A percentile compares a stretch with the other conserved stretches of the same genome.
Evolutionary conservation across 2,888 invertebrate species (phyloP).

Genomic region (Branchipolynoe longqiensis): DNA sequence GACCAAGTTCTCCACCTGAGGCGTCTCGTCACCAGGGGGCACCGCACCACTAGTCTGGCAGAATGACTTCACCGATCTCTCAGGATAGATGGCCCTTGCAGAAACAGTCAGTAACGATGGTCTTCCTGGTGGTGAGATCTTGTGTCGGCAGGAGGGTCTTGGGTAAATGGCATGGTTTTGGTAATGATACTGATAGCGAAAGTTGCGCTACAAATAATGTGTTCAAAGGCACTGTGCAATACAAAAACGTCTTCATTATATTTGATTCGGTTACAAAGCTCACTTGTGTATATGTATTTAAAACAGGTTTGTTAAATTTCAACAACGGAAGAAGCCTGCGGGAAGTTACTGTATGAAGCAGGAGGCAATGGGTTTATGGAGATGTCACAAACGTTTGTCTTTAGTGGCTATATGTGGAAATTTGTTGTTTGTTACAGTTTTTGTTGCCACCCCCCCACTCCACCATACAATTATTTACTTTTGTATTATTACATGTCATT

Average conservation of each 20-base stretch:
- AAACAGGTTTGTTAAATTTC: not conserved
- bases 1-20: conserved; percentile 7
- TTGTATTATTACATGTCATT: not conserved
- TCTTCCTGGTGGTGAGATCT: not conserved
- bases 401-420: not conserved
- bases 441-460: too few relatives aligned
- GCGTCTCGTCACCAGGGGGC: not conserved
- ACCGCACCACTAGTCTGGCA: not conserved
- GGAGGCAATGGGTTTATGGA: not conserved
- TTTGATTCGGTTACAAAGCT: not conserved
- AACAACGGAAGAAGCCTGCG: conserved; percentile 12
- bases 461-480: not conserved
- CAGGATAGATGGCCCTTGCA: not conserved
- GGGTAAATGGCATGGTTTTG: conserved; percentile 6
- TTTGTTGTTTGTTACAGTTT: conserved; percentile 26
- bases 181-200: not conserved
- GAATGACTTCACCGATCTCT: not conserved
- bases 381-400: not conserved
- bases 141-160: not conserved
- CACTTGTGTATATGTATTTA: not conserved
- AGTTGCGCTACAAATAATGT: not conserved
- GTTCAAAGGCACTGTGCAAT: conserved; percentile 37
- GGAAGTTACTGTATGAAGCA: not conserved
- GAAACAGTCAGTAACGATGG: not conserved
- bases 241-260: not conserved